Percentiles rank a stretch among this genome's conserved stretches.
Conservation (phyloP, 2,113 vertebrate species). For the Chroicocephalus ridibundus region DNA sequence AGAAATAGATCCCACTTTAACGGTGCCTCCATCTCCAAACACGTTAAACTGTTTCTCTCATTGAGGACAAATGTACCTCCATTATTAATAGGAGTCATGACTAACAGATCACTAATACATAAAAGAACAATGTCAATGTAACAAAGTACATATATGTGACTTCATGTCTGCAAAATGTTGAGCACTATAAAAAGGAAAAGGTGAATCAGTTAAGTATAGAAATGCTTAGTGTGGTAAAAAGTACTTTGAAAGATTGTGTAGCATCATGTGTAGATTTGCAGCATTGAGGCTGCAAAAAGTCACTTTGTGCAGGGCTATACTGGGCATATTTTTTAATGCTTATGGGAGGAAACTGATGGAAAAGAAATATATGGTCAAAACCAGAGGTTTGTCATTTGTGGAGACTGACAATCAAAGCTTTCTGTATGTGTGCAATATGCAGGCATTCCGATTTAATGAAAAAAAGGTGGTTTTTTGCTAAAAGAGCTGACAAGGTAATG, state of each 20-base stretch:
- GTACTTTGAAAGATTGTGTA: background rate
- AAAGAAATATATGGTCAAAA: background rate
- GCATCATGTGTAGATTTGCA: background rate
- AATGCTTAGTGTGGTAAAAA: background rate
- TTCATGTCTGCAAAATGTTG: background rate
- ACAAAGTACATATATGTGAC: background rate
- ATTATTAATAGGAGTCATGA: background rate
- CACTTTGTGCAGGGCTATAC: background rate
- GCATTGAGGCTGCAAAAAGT: background rate
- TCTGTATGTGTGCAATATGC: background rate
- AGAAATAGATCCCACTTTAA: background rate
- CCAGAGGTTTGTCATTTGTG: background rate
- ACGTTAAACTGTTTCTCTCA: background rate
- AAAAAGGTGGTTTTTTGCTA: background rate
- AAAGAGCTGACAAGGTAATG: background rate
- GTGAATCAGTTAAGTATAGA: background rate
- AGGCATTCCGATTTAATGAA: background rate
- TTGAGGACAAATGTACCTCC: background rate
- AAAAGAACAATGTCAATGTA: background rate
- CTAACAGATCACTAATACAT: background rate
- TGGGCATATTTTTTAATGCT: background rate
- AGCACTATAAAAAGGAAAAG: background rate
- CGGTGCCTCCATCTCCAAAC: background rate
- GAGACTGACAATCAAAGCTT: background rate
- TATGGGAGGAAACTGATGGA: background rate